phyloP scores from a whole-genome alignment of 2,888 invertebrate genomes.

The Bursaphelenchus okinawaensis region DNA sequence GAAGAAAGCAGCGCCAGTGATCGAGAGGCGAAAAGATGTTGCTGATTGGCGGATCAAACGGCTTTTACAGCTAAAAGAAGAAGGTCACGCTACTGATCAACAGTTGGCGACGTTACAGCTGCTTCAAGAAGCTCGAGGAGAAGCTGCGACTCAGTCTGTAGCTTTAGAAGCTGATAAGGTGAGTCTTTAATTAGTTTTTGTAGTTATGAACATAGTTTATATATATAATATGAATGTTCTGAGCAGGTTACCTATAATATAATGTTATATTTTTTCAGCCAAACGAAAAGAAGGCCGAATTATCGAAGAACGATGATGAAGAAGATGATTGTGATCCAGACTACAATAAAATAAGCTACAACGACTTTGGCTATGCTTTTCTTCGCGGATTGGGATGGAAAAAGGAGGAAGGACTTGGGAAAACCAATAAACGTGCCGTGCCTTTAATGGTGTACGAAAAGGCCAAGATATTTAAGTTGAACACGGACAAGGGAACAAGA shows the following conservation, averaged over 20 bases:
- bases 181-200: background rate
- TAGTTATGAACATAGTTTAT: background rate
- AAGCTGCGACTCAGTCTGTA: background rate
- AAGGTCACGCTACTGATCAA: slow-evolving; percentile 28
- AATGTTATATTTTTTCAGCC: no score
- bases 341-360: slow-evolving; percentile 21
- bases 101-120: slow-evolving; percentile 23
- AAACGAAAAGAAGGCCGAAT: background rate
- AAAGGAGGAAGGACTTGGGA: slow-evolving; percentile 29
- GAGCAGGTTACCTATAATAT: no score
- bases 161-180: background rate
- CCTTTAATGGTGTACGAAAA: slow-evolving; percentile 14
- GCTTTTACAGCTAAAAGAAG: slow-evolving; percentile 24
- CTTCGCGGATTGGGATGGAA: slow-evolving; percentile 32
- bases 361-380: slow-evolving; percentile 29
- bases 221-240: no score
- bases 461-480: slow-evolving; percentile 17
- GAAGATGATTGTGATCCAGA: slow-evolving; percentile 26
- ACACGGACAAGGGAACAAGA: background rate
- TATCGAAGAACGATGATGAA: slow-evolving; percentile 5
- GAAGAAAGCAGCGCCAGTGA: slow-evolving; percentile 24
- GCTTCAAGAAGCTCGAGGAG: slow-evolving; percentile 21
- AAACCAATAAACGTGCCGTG: slow-evolving; percentile 26
- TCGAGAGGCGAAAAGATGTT: slow-evolving; percentile 1
- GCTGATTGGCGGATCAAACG: slow-evolving; percentile 26